Evolutionary conservation across 2,797 vertebrate genomes (phyloP).

Genomic region (Hyperoplus immaculatus): DNA sequence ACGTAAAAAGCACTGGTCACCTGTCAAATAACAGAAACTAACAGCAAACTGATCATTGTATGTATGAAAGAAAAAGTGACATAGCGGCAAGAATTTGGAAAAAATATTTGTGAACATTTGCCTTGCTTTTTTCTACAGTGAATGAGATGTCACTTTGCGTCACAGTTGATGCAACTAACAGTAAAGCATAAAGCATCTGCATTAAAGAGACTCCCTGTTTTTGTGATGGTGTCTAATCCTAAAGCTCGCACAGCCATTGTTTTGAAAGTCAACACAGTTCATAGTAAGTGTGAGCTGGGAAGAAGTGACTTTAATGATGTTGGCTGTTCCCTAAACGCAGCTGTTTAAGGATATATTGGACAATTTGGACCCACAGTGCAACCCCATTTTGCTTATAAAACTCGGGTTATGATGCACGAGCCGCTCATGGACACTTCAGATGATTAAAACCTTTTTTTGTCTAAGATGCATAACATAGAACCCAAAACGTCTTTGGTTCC

Average conservation of each 20-base stretch:
- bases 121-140: neutral
- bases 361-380: neutral
- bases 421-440: neutral
- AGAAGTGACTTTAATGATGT: neutral
- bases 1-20: conserved; percentile 20
- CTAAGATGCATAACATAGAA: neutral
- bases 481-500: neutral
- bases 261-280: conserved; percentile 19
- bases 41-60: neutral
- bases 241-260: conserved; percentile 4
- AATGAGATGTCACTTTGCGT: conserved; percentile 2
- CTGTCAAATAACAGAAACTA: neutral
- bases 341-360: neutral
- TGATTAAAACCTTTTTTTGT: neutral
- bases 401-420: neutral
- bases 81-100: neutral
- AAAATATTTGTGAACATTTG: neutral
- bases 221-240: conserved; percentile 12
- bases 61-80: neutral
- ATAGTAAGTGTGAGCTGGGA: neutral
- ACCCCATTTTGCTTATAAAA: too few species aligned
- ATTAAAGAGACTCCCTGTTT: conserved; percentile 1
- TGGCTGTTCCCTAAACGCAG: neutral
- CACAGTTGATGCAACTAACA: neutral
- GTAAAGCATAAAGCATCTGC: neutral